Base-by-base conservation (phyloP, 2,888 invertebrate genomes). In the Trypoxylon attenuatum region DNA sequence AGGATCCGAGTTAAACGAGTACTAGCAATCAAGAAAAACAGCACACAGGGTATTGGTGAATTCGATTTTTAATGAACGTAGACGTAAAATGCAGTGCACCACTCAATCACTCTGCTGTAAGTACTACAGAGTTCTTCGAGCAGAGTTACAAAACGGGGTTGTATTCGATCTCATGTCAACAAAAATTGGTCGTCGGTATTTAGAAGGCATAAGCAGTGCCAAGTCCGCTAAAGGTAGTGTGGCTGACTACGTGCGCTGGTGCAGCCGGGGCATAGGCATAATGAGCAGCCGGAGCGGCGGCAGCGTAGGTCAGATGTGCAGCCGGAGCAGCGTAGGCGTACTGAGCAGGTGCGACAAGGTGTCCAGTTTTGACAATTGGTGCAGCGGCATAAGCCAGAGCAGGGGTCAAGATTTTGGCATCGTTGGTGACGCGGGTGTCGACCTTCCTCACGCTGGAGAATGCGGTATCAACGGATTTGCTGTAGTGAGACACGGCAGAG, bases 371-470 rank as follows among this genome's bases (percentile, higher is more conserved):
- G 39, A 21, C 38, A 33, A n/a, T 15, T 49, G 25, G 50, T 67
- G 87, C 82, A 65, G 89, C 88, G 19, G 88, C 73, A 47, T 73
- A 69, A 25, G 69, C 60, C 49, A 71, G 55, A 43, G 80, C 75
- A 45, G 77, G 75, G 21, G 78, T 89, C 55, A 89, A 81, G 49
- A 85, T 78, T 66, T 82, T 79, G 72, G 88, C 89, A 77, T 91
- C 90, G 78, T 91, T 92, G 88, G 91, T 91, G 23, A 92, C 90
- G 16, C 92, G 90, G 18, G 92, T 90, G 78, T 92, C 92, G 41
- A 91, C 88, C 82, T 92, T 92, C 73, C 91, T 90, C 25, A 92
- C 92, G 82, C 92, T 92, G 56, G 92, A 92, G 88, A 90, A 92
- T 2, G 93, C 92, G 10, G 92, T 92, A 85, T 92, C 92, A 71